Conservation (phyloP, 2,888 invertebrate genomes). For the Petrophora chlorosata region DNA sequence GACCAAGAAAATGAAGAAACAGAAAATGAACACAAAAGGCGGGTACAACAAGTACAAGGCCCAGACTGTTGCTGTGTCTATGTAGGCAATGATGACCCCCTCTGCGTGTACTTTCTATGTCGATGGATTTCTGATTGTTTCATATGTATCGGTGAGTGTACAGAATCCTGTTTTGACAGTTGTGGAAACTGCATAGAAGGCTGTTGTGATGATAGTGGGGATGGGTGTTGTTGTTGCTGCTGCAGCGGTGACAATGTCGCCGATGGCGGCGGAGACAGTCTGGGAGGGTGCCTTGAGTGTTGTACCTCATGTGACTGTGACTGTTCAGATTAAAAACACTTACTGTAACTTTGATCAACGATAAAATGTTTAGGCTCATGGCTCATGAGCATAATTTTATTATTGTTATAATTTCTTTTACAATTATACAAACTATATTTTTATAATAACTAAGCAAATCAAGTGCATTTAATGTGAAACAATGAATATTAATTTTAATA, state of each 20-base stretch:
- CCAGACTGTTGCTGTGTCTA: slow-evolving; percentile 41
- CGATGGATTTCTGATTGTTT: slow-evolving; percentile 39
- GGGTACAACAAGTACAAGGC: background rate
- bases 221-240: slow-evolving; percentile 13
- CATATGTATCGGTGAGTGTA: slow-evolving; percentile 36
- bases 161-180: slow-evolving; percentile 41
- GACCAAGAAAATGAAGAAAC: slow-evolving; percentile 4
- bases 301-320: slow-evolving; percentile 21
- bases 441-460: no score
- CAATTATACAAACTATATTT: no score
- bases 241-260: slow-evolving; percentile 10
- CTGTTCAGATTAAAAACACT: background rate
- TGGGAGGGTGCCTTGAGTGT: slow-evolving; percentile 20
- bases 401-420: no score
- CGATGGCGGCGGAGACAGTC: slow-evolving; percentile 8
- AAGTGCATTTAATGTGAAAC: no score
- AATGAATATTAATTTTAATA: no score
- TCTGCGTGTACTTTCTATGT: slow-evolving; percentile 34
- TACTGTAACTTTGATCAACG: no score
- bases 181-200: slow-evolving; percentile 41
- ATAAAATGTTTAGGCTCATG: no score
- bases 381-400: no score
- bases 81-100: slow-evolving; percentile 34
- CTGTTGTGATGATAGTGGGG: slow-evolving; percentile 39
- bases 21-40: slow-evolving; percentile 20